Conservation (phyloP, 2,797 vertebrate species). For the Pseudochromis fuscus region DNA sequence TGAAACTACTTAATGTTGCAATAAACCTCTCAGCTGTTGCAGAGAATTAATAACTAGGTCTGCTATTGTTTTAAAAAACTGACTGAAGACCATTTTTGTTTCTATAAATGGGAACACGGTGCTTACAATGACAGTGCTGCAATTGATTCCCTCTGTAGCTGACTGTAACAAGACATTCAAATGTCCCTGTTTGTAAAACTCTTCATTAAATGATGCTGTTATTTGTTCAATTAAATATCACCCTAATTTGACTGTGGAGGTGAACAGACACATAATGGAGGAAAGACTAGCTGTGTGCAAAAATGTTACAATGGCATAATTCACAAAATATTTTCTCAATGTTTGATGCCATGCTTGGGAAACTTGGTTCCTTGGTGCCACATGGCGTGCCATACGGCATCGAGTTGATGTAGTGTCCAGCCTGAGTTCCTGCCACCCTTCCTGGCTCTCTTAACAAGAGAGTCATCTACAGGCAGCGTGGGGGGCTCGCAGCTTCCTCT, state of each 20-base stretch:
- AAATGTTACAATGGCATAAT: neutral
- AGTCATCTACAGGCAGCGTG: constrained; percentile 60
- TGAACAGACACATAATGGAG: neutral
- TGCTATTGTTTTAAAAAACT: constrained; percentile 21
- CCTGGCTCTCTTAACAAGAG: constrained; percentile 55
- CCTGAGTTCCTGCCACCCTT: constrained; percentile 53
- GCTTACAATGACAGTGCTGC: neutral
- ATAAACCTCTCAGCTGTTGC: constrained; percentile 2
- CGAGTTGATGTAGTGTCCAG: constrained; percentile 57
- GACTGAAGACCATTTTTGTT: neutral
- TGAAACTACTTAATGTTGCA: constrained; percentile 20
- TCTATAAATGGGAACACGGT: constrained; percentile 27
- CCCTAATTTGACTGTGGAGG: neutral
- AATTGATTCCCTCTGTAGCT: constrained; percentile 11
- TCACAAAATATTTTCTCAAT: neutral
- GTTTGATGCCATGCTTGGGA: constrained; percentile 25
- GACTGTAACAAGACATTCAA: constrained; percentile 3
- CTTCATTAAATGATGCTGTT: constrained; percentile 1
- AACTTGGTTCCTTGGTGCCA: constrained; percentile 53
- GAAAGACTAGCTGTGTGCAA: neutral
- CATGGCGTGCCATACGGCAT: constrained; percentile 63
- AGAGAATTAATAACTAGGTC: constrained; percentile 12
- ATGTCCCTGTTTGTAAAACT: neutral
- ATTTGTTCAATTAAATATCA: neutral
- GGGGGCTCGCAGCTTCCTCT: constrained; percentile 60